These are phyloP conservation scores for Noturus placidus DNA, from an alignment of 2,113 vertebrate genomes.

Conservation along the genomic window DNA sequence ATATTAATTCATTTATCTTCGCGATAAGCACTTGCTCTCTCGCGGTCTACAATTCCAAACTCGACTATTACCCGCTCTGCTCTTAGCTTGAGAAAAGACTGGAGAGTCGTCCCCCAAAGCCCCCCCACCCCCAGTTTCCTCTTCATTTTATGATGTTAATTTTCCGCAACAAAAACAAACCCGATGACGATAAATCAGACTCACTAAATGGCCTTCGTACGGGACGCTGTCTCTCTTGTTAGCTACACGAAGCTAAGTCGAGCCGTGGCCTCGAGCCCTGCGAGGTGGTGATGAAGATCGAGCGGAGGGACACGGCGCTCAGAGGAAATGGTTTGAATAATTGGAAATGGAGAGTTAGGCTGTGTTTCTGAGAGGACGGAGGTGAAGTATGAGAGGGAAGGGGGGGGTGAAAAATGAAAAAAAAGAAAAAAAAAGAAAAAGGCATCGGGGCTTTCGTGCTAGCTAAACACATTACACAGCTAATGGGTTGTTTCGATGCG, in stretches of 20 bases:
- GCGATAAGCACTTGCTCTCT: conserved; percentile 74
- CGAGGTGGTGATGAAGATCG: conserved; percentile 49
- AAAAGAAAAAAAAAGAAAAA: conserved; percentile 51
- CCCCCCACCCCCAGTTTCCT: conserved; percentile 30
- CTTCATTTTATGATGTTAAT: not conserved
- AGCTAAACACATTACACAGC: conserved; percentile 62
- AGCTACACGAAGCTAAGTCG: not conserved
- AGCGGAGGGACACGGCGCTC: conserved; percentile 40
- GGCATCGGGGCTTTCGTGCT: conserved; percentile 51
- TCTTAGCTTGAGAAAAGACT: conserved; percentile 62
- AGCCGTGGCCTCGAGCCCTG: not conserved
- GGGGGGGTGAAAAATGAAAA: too few species aligned
- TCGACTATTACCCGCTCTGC: conserved; percentile 71
- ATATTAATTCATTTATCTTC: conserved; percentile 80
- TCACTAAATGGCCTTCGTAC: conserved; percentile 7
- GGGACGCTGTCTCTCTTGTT: conserved; percentile 7
- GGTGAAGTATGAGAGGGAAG: conserved; percentile 49
- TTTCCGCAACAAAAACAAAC: conserved; percentile 12
- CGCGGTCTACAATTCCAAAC: conserved; percentile 68
- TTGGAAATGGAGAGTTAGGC: conserved; percentile 70
- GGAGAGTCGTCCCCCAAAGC: too few species aligned
- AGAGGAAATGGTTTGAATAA: conserved; percentile 72
- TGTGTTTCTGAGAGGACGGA: conserved; percentile 64
- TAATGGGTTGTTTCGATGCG: conserved; percentile 70
- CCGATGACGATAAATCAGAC: not conserved